Evolutionary conservation across 2,797 vertebrate genomes (phyloP), one percentile per base, ranked within the genome.

Genomic region (Craterocephalus amniculus): DNA sequence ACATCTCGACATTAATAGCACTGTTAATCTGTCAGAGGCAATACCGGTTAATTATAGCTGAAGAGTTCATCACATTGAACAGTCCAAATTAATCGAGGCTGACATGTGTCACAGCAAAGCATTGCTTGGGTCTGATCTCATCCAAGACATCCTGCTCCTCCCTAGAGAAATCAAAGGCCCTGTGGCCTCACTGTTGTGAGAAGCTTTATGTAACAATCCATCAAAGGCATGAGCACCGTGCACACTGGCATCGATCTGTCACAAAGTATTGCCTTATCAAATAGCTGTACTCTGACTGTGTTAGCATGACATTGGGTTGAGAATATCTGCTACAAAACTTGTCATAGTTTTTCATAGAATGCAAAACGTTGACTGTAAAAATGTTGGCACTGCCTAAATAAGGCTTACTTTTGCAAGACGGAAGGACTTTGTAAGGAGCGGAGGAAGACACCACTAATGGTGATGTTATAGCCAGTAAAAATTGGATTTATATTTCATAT

Each of bases 51-150:
- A 87, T 78, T 75, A 67, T 68, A 80, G 79, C 63, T 51, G 38
- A 57, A 79, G 81, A 81, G 78, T 79, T 83, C 80, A 66, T 71
- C 24, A 71, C 71, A 69, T 76, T 83, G 73, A 85, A 81, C 65
- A 78, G 79, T 85, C 73, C 76, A 78, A 87, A 87, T 78, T 85
- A 85, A 93, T 88, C n/a, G 72, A 86, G 83, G 86, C 75, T 92
- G 91, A 91, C 91, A 88, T 71, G 76, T 84, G 86, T 91, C 91
- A 84, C 85, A 83, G 76, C n/a, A 60, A 83, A 68, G 84, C 81
- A 80, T 69, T 35, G 86, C 74, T 77, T 20, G 20, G 76, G 63
- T 65, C 79, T 72, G 76, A 83, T 80, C 81, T 83, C 78, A 74
- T 89, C 83, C 77, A 69, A 79, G 76, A 73, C 78, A 61, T 82